Base-by-base conservation (phyloP, 1,140 invertebrate species). In the Steinernema feltiae region DNA sequence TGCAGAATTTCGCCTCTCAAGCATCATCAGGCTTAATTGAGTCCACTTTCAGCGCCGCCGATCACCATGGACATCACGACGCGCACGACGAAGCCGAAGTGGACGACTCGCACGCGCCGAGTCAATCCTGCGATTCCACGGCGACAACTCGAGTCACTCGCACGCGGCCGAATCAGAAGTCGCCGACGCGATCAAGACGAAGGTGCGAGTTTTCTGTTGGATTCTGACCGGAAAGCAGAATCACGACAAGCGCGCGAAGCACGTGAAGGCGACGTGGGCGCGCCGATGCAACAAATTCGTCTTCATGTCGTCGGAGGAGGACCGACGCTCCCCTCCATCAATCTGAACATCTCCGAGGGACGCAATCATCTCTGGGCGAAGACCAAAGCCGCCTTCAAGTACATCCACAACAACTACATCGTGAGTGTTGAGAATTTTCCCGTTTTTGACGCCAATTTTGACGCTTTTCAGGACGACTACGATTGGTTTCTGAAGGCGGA, bases 191-290 rank as follows among this genome's bases (percentile, higher is more conserved):
- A 86, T 98, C 69, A 89, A 90, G 35, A 41, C 7, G 35, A 41
- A 41, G 7, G 35, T 41, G 7, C 35, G 35, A 18, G 18, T 41
- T 41, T 18, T 41, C 35, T 41, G 35, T 18, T 41, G 35, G 35
- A 41, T 41, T 18, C 7, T 41, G 35, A 41, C 35, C 7, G 18
- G 7, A 18, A 7, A 7, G 7, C 7, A 7, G 7, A 41, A 41
- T 18, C 7, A 7, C 7, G 7, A 41, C 35, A 41, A 2, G 86
- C 86, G 93, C 87, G 94, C 94, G 0, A 89, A 89, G 24, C 93
- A 95, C 80, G 93, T 97, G 0, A 93, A 94, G 86, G 91, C 92
- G 0, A 97, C 95, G 0, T 98, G 95, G 95, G 94, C 93, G 0
- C 91, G 92, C 85, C 88, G 94, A 21, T 97, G 94, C 85, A 95